A percentile compares a stretch with the other conserved stretches of the same genome.
Conservation (phyloP, 2,113 vertebrate species). For the Halcyon malimbica region DNA sequence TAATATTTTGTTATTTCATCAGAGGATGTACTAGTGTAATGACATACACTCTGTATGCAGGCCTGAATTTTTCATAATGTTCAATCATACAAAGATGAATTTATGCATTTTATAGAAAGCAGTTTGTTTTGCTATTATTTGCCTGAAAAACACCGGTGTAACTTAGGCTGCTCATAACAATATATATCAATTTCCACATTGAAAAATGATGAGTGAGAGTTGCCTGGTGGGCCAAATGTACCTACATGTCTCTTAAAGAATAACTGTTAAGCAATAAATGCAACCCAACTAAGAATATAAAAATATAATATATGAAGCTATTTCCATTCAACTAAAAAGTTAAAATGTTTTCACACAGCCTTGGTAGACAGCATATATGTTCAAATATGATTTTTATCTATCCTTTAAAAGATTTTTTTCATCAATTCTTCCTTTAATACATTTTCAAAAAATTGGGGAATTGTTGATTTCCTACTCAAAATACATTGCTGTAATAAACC, state of each 20-base stretch:
- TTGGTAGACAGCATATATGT: background rate
- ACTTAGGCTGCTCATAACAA: background rate
- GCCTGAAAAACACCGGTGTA: background rate
- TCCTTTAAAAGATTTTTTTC: background rate
- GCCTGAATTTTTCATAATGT: background rate
- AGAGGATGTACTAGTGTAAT: background rate
- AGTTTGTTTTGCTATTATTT: background rate
- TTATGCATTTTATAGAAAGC: background rate
- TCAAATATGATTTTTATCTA: background rate
- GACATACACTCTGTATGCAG: background rate
- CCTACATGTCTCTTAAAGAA: background rate
- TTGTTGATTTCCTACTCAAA: background rate
- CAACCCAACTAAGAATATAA: background rate
- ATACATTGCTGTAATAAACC: background rate
- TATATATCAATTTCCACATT: background rate
- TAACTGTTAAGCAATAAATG: background rate
- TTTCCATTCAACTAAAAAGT: background rate
- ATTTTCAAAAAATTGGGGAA: background rate
- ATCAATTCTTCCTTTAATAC: background rate
- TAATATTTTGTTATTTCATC: background rate
- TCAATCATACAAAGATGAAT: background rate
- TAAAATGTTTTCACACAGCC: background rate
- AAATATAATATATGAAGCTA: background rate
- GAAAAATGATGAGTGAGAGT: background rate
- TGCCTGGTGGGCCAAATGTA: background rate